Percentiles rank a stretch among this genome's conserved stretches.
Evolutionary conservation across 1,140 invertebrate genomes (phyloP).

Genomic region (Trichonephila clavipes): DNA sequence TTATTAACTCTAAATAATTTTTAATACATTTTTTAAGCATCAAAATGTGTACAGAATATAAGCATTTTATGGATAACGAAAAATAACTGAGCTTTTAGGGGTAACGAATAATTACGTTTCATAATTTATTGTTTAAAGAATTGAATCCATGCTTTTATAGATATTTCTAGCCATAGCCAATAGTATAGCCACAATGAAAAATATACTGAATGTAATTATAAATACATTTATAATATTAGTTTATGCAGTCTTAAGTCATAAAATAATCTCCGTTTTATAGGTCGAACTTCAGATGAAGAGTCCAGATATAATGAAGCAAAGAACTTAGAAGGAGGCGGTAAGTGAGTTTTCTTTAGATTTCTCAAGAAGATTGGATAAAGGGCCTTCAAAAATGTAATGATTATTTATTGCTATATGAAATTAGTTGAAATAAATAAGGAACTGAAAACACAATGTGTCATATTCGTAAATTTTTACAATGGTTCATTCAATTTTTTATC

Average conservation of each 20-base stretch:
- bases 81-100: no score
- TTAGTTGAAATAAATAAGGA: neutral
- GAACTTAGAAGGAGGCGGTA: neutral
- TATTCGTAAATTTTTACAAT: neutral
- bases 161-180: no score
- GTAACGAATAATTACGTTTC: no score
- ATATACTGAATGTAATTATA: no score
- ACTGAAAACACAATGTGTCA: slow-evolving; percentile 1
- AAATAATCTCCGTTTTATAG: slow-evolving; percentile 7
- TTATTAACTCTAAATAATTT: no score
- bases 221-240: neutral
- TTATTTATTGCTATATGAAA: neutral
- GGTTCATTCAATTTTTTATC: no score
- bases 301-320: neutral
- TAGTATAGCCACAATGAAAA: no score
- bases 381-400: slow-evolving; percentile 24
- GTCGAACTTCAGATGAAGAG: neutral
- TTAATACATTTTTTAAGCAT: no score
- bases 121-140: no score
- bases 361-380: neutral
- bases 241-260: slow-evolving; percentile 25
- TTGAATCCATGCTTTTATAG: no score
- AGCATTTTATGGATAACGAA: no score
- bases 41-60: no score
- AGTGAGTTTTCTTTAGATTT: neutral